Base-by-base conservation (phyloP, 2,888 invertebrate genomes). In the Oscheius sp. region DNA sequence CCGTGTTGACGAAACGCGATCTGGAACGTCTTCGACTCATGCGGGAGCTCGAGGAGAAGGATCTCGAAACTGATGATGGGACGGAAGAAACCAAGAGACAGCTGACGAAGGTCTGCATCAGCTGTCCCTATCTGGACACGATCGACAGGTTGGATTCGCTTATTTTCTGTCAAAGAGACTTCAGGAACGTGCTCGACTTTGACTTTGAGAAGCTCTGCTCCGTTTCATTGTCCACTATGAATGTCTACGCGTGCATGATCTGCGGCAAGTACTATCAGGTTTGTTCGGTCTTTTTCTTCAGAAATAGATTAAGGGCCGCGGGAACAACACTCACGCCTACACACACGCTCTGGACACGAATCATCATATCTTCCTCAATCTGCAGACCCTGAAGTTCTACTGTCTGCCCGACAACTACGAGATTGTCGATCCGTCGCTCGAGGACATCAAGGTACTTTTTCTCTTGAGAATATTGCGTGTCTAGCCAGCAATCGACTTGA, bases 121-220 rank as follows among this genome's bases (percentile, higher is more conserved):
- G 75, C 7, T 99, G 99, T 88, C 99, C 99, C 0, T 99, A 99
- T 89, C 91, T 99, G 87, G 99, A 99, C 89, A 98, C 98, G 0
- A 99, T 99, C 77, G 97, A 99, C 90, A 92, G 99, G 91, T 91
- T 55, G 13, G n/a, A 21, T 29, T 68, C 42, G 53, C 29, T 21
- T 55, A 53, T 53, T 3, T 68, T 55, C 9, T 2, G 11, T 53
- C 33, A 50, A 33, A 53, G 3, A 3, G 53, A 58, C 21, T 66
- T 66, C 35, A 91, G 91, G 70, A 95, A 96, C 86, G 93, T 96
- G 78, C 90, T 99, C 4, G 99, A 99, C 91, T 99, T 99, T 91
- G 99, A 99, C 91, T 99, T 99, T 91, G 99, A 99, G 90, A 99
- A 99, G 90, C 91, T 99, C 37, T 99, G 99, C 90, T 98, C 97